A percentile compares a stretch with the other conserved stretches of the same genome.
phyloP scores from a whole-genome alignment of 2,113 vertebrate genomes.

The Sylvilagus bachmani region DNA sequence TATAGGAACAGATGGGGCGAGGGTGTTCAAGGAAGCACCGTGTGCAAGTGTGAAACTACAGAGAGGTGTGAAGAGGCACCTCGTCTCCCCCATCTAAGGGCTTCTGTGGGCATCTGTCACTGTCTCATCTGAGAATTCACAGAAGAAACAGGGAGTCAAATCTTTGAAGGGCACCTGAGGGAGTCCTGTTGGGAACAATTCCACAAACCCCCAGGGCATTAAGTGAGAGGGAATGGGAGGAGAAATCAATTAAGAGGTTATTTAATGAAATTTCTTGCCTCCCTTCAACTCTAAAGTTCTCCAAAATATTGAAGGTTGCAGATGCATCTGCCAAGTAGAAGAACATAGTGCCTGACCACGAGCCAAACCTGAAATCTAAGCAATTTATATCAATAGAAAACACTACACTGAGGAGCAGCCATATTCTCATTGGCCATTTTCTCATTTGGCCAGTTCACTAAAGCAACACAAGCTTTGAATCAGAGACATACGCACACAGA shows the following conservation, averaged over 20 bases:
- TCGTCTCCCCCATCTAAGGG: constrained; percentile 3
- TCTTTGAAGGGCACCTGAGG: not conserved
- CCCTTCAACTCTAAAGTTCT: constrained; percentile 15
- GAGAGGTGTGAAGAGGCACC: constrained; percentile 65
- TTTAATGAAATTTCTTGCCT: constrained; percentile 38
- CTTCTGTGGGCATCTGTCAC: constrained; percentile 56
- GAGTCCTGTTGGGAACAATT: not conserved
- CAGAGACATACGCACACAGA: not conserved
- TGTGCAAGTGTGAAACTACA: constrained; percentile 64
- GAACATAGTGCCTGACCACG: constrained; percentile 11
- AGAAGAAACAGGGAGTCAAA: constrained; percentile 34
- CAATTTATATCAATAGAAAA: constrained; percentile 42
- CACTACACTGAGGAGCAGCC: not conserved
- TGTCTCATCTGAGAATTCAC: constrained; percentile 60
- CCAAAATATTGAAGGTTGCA: constrained; percentile 36
- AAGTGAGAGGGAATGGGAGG: not conserved
- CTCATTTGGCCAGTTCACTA: not conserved
- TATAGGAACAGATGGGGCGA: constrained; percentile 48
- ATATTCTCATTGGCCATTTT: not conserved
- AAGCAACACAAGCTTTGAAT: constrained; percentile 17
- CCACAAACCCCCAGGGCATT: not conserved
- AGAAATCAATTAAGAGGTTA: not conserved
- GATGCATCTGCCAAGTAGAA: not conserved
- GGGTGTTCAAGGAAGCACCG: constrained; percentile 57
- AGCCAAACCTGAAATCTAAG: not conserved